Evolutionary conservation across 1,140 invertebrate species (phyloP).

Genomic region (Microplitis demolitor): DNA sequence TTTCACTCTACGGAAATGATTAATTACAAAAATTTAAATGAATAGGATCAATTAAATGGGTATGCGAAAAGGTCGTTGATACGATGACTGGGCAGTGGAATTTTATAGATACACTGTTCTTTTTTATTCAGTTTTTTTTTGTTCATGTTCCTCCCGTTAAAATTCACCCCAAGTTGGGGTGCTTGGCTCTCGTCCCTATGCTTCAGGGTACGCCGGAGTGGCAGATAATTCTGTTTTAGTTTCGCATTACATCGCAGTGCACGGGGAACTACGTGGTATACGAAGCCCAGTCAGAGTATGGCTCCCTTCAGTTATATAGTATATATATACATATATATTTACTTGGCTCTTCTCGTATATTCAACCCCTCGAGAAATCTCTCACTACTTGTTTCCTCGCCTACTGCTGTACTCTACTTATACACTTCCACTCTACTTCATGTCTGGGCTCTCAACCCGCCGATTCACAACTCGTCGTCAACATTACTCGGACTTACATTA

Average conservation of each 20-base stretch:
- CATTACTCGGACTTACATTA: conserved; percentile 1
- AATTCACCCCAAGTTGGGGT: conserved; percentile 29
- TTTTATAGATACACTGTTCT: neutral
- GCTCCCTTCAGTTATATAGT: neutral
- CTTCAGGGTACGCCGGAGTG: conserved; percentile 31
- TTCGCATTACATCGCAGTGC: conserved; percentile 53
- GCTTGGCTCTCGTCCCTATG: conserved; percentile 15
- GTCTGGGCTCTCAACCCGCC: neutral
- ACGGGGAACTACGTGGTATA: conserved; percentile 24
- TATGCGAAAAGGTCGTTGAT: too few relatives aligned
- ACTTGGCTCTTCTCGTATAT: conserved; percentile 11
- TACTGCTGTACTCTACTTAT: neutral
- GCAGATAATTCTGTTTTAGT: conserved; percentile 55
- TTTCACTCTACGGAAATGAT: too few relatives aligned
- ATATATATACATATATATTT: neutral
- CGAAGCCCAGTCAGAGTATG: neutral
- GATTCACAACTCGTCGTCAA: conserved; percentile 25
- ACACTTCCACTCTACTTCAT: conserved; percentile 5
- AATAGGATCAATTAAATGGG: too few relatives aligned
- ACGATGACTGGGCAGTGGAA: neutral
- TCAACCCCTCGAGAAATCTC: conserved; percentile 21
- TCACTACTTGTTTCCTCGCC: conserved; percentile 11
- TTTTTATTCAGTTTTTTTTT: neutral
- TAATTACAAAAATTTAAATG: too few relatives aligned
- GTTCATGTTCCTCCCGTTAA: conserved; percentile 5